Percentiles rank a stretch among this genome's conserved stretches.
These are phyloP conservation scores for Fistularia tabacaria DNA, from an alignment of 2,797 vertebrate genomes.

Conservation along the genomic window DNA sequence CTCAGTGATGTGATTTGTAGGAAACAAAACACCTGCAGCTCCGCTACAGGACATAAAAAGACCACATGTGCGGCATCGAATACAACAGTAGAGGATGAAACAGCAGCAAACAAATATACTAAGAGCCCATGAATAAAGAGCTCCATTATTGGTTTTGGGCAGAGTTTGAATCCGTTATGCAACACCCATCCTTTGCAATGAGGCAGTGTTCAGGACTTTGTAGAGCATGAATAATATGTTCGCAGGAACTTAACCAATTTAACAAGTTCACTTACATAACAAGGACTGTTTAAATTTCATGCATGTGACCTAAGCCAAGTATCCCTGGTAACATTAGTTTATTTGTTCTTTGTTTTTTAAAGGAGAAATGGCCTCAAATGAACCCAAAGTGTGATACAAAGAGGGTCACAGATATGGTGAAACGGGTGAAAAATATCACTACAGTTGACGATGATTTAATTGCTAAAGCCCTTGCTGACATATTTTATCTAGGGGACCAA, in stretches of 20 bases:
- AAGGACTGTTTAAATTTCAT: conserved; percentile 13
- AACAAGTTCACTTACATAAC: conserved; percentile 53
- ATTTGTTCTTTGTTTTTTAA: too few relatives aligned
- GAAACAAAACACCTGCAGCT: too few relatives aligned
- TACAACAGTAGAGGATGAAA: conserved; percentile 5
- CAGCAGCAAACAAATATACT: background rate
- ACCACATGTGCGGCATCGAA: background rate
- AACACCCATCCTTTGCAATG: conserved; percentile 29
- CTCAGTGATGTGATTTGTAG: too few relatives aligned
- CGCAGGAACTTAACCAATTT: conserved; percentile 43
- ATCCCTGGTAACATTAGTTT: conserved; percentile 1
- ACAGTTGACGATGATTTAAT: conserved; percentile 11
- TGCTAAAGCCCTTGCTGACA: too few relatives aligned
- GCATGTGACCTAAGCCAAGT: conserved; percentile 10
- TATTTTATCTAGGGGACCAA: background rate
- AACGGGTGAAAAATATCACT: too few relatives aligned
- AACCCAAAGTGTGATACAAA: background rate
- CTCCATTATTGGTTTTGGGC: conserved; percentile 20
- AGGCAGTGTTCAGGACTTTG: conserved; percentile 34
- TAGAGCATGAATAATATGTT: conserved; percentile 57
- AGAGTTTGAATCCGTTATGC: conserved; percentile 29
- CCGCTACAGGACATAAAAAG: too few relatives aligned
- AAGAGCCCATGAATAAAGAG: conserved; percentile 2
- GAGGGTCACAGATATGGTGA: conserved; percentile 6
- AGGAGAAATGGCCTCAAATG: too few relatives aligned